phyloP scores from a whole-genome alignment of 1,140 invertebrate species.

The Drosophila subpulchrella region DNA sequence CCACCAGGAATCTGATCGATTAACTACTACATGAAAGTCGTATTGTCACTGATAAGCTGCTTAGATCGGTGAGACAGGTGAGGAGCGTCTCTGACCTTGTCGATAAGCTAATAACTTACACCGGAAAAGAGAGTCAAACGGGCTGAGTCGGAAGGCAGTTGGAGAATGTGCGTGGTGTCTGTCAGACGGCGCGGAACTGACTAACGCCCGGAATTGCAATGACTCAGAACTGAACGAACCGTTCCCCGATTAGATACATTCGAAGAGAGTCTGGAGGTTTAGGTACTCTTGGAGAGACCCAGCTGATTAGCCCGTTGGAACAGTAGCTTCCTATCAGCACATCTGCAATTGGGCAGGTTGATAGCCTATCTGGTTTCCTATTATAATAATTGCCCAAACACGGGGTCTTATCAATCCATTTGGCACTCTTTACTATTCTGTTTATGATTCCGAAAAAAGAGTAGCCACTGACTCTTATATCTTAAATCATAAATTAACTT shows the following conservation, averaged over 20 bases:
- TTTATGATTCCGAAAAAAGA: background rate
- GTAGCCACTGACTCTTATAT: background rate
- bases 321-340: background rate
- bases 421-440: background rate
- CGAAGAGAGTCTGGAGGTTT: conserved; percentile 18
- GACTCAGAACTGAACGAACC: conserved; percentile 33
- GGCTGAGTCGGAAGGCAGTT: background rate
- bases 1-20: too few relatives aligned
- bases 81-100: background rate
- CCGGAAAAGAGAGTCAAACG: conserved; percentile 24
- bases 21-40: background rate
- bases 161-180: conserved; percentile 6
- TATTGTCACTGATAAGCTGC: background rate
- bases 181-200: conserved; percentile 15
- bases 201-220: conserved; percentile 10
- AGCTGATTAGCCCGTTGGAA: conserved; percentile 2
- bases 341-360: background rate
- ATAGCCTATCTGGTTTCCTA: conserved; percentile 4
- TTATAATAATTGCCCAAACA: background rate
- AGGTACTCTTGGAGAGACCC: background rate
- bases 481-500: background rate
- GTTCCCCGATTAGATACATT: conserved; percentile 37
- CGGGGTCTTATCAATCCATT: background rate
- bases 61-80: background rate
- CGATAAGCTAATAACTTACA: conserved; percentile 23